Conservation (phyloP, 2,113 vertebrate species). For the Anoplopoma fimbria region DNA sequence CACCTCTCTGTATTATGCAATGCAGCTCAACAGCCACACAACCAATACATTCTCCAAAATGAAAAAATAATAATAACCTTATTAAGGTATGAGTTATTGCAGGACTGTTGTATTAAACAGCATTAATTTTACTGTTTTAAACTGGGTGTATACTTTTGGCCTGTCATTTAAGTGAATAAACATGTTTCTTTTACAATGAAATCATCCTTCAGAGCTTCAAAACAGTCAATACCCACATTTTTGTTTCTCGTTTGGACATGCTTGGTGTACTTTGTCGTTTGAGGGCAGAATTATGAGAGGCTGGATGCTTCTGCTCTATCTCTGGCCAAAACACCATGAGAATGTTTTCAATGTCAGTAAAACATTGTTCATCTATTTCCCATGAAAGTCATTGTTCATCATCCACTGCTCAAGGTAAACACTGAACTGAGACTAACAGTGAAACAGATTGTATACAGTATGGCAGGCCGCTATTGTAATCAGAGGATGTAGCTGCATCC, state of each 20-base stretch:
- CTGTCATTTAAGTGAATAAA: neutral
- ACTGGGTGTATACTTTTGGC: neutral
- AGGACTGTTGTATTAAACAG: neutral
- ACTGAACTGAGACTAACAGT: slow-evolving; percentile 41
- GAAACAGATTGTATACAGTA: slow-evolving; percentile 63
- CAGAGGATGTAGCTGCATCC: slow-evolving; percentile 66
- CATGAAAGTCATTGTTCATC: slow-evolving; percentile 67
- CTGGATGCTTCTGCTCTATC: neutral
- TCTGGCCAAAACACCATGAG: slow-evolving; percentile 33
- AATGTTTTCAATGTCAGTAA: slow-evolving; percentile 52
- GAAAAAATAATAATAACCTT: neutral
- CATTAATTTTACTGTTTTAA: neutral
- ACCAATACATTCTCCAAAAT: neutral
- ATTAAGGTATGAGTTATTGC: neutral
- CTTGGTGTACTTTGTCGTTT: neutral
- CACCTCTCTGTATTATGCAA: neutral
- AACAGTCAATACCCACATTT: neutral
- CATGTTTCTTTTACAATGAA: neutral
- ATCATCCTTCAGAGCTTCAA: slow-evolving; percentile 11
- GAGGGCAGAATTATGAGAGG: neutral
- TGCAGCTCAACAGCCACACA: neutral
- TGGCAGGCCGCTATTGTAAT: slow-evolving; percentile 56
- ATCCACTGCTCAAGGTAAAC: slow-evolving; percentile 57
- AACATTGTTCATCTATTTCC: slow-evolving; percentile 53
- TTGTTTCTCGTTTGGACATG: neutral